phyloP scores from a whole-genome alignment of 2,888 invertebrate genomes.

The Cephalotes varians region DNA sequence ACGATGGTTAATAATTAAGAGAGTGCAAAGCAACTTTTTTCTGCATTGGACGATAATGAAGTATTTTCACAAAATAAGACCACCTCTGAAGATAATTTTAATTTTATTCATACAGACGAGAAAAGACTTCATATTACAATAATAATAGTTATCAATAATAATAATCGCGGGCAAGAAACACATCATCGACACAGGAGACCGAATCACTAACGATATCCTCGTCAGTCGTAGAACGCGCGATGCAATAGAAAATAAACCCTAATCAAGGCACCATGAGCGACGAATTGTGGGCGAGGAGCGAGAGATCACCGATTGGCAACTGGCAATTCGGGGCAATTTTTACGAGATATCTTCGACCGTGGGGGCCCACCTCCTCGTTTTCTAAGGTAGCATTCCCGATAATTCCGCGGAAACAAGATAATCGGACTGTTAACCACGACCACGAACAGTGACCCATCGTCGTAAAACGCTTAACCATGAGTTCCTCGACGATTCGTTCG shows the following conservation, averaged over 20 bases:
- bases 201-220: conserved; percentile 28
- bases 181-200: background rate
- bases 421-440: conserved; percentile 65
- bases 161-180: conserved; percentile 4
- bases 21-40: conserved; percentile 13
- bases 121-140: background rate
- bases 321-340: conserved; percentile 64
- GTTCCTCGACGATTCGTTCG: conserved; percentile 56
- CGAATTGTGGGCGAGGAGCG: conserved; percentile 54
- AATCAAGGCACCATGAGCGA: conserved; percentile 64
- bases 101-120: background rate
- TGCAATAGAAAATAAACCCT: conserved; percentile 58
- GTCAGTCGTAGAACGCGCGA: conserved; percentile 25
- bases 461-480: conserved; percentile 63
- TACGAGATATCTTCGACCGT: conserved; percentile 45
- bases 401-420: conserved; percentile 71
- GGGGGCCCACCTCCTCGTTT: conserved; percentile 67
- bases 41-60: conserved; percentile 23
- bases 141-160: conserved; percentile 26
- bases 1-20: conserved; percentile 43
- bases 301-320: conserved; percentile 53
- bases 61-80: conserved; percentile 39
- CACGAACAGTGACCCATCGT: conserved; percentile 65
- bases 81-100: conserved; percentile 4
- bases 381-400: conserved; percentile 67